Conservation (phyloP, 37 sponge, comb jelly and placozoan genomes). For the Crambe crambe region DNA sequence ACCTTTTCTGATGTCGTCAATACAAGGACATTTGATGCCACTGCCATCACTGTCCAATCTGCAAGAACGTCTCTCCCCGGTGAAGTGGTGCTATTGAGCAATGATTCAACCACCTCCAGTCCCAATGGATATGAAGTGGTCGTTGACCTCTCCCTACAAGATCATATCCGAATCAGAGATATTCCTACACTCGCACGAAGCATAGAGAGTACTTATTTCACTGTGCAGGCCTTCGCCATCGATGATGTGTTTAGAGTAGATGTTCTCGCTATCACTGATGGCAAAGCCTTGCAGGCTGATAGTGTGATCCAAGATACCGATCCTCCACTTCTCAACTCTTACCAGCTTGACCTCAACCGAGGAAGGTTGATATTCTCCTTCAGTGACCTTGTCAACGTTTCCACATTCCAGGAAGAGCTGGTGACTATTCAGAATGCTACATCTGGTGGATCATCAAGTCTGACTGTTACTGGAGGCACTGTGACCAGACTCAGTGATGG, state of each 20-base stretch:
- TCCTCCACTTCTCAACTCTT: conserved; percentile 61
- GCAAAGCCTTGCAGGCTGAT: conserved; percentile 77
- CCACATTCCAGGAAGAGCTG: conserved; percentile 56
- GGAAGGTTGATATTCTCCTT: conserved; percentile 62
- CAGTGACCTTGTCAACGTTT: conserved; percentile 59
- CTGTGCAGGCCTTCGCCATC: conserved; percentile 90
- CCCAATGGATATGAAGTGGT: conserved; percentile 63
- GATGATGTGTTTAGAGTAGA: conserved; percentile 87
- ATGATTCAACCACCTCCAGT: conserved; percentile 41
- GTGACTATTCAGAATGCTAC: conserved; percentile 54
- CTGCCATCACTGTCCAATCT: conserved; percentile 81
- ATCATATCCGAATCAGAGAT: conserved; percentile 74
- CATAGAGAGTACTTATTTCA: conserved; percentile 59
- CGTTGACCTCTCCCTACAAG: conserved; percentile 58
- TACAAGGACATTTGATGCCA: conserved; percentile 80
- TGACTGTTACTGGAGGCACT: conserved; percentile 54
- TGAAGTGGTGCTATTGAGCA: conserved; percentile 53
- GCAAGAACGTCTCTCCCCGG: conserved; percentile 28
- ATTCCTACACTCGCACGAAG: conserved; percentile 59
- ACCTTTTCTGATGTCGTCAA: conserved; percentile 83
- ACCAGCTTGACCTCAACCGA: conserved; percentile 73
- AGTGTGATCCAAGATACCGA: conserved; percentile 56
- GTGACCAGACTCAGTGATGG: conserved; percentile 71
- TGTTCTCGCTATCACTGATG: conserved; percentile 83
- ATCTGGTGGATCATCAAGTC: not conserved